Evolutionary conservation across 1,140 invertebrate genomes (phyloP).

Genomic region (Nymphalis io): DNA sequence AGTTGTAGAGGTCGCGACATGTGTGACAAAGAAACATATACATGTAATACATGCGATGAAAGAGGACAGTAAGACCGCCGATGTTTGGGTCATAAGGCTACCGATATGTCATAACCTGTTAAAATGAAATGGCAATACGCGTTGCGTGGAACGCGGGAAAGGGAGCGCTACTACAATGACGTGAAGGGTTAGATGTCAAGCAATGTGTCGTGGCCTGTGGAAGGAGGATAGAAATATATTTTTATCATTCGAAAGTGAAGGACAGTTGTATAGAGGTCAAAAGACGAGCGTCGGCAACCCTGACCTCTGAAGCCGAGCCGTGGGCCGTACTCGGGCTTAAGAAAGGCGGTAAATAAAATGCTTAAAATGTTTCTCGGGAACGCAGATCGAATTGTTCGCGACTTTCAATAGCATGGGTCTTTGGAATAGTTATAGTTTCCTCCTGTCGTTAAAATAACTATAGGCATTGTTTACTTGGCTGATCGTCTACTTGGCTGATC

Average conservation of each 20-base stretch:
- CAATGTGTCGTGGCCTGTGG: conserved; percentile 74
- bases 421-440: conserved; percentile 48
- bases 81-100: conserved; percentile 73
- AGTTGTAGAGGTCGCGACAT: conserved; percentile 73
- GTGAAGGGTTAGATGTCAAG: conserved; percentile 77
- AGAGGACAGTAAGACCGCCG: conserved; percentile 53
- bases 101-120: conserved; percentile 80
- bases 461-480: conserved; percentile 48
- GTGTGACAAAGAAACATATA: conserved; percentile 59
- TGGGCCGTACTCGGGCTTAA: conserved; percentile 62
- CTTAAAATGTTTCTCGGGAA: conserved; percentile 50
- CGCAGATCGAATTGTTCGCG: conserved; percentile 45
- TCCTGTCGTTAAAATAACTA: conserved; percentile 56
- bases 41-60: conserved; percentile 54
- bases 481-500: conserved; percentile 17
- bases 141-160: conserved; percentile 42
- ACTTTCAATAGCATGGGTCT: conserved; percentile 43
- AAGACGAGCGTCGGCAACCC: conserved; percentile 77
- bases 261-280: conserved; percentile 65
- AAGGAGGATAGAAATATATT: conserved; percentile 54
- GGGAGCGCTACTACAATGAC: conserved; percentile 71
- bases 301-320: conserved; percentile 63
- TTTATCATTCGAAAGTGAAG: conserved; percentile 48
- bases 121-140: conserved; percentile 60
- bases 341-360: conserved; percentile 53